Evolutionary conservation across 2,888 invertebrate genomes (phyloP).

Genomic region (Nemurella pictetii): DNA sequence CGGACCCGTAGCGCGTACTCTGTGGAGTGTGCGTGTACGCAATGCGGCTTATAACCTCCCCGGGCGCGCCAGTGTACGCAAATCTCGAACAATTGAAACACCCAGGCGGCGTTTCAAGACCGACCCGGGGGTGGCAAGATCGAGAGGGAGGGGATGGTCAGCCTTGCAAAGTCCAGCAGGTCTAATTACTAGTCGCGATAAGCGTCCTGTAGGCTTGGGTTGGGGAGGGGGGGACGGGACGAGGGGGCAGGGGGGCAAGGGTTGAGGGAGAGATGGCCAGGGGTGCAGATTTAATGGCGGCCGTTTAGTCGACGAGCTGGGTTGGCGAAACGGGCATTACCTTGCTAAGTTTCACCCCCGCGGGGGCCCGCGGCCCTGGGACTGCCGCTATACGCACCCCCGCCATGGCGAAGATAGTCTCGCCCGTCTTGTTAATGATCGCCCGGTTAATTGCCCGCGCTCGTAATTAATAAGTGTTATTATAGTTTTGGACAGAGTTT

Average conservation of each 20-base stretch:
- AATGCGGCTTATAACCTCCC: neutral
- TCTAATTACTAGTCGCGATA: conserved; percentile 4
- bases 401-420: neutral
- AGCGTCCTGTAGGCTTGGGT: neutral
- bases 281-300: conserved; percentile 17
- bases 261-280: neutral
- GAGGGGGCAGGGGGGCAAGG: neutral
- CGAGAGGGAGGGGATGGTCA: neutral
- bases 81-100: neutral
- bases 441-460: conserved; percentile 18
- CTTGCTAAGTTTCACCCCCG: neutral
- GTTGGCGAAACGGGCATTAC: neutral
- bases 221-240: neutral
- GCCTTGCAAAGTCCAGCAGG: neutral
- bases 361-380: neutral
- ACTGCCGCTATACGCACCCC: neutral
- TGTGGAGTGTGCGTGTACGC: neutral
- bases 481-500: conserved; percentile 18
- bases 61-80: neutral
- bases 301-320: neutral
- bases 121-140: neutral
- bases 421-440: conserved; percentile 21
- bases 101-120: neutral
- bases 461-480: conserved; percentile 33
- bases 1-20: no score